phyloP scores from a whole-genome alignment of 2,888 invertebrate genomes.

The Thyatira batis region DNA sequence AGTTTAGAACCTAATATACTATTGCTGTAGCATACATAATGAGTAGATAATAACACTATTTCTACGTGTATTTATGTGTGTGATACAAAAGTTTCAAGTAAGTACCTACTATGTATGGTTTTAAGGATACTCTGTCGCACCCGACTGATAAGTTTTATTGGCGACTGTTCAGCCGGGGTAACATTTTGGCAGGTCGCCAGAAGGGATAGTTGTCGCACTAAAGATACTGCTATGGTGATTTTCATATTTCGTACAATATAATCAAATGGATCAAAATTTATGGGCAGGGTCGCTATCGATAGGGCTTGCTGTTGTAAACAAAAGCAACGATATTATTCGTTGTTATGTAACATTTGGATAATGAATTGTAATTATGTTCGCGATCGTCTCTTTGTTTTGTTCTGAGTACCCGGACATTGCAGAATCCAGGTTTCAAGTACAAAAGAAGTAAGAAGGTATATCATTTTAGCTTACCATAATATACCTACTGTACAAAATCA shows the following conservation, averaged over 20 bases:
- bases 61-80: neutral
- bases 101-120: slow-evolving; percentile 36
- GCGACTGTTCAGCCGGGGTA: slow-evolving; percentile 57
- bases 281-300: slow-evolving; percentile 12
- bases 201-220: slow-evolving; percentile 52
- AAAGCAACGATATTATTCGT: neutral
- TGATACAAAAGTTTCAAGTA: neutral
- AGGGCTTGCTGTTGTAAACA: slow-evolving; percentile 3
- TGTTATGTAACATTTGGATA: neutral
- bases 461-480: neutral
- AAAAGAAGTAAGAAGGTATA: too few species aligned
- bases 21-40: neutral
- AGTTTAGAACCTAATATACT: too few species aligned
- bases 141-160: slow-evolving; percentile 61
- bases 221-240: slow-evolving; percentile 37
- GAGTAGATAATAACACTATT: neutral
- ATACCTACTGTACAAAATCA: too few species aligned
- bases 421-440: too few species aligned
- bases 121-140: slow-evolving; percentile 45
- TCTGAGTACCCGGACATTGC: neutral
- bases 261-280: slow-evolving; percentile 32
- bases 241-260: slow-evolving; percentile 31
- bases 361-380: neutral
- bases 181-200: slow-evolving; percentile 58
- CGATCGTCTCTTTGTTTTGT: neutral